Evolutionary conservation across 2,113 vertebrate genomes (phyloP), one percentile per base, ranked within the genome.

Genomic region (Ceratotherium simum): DNA sequence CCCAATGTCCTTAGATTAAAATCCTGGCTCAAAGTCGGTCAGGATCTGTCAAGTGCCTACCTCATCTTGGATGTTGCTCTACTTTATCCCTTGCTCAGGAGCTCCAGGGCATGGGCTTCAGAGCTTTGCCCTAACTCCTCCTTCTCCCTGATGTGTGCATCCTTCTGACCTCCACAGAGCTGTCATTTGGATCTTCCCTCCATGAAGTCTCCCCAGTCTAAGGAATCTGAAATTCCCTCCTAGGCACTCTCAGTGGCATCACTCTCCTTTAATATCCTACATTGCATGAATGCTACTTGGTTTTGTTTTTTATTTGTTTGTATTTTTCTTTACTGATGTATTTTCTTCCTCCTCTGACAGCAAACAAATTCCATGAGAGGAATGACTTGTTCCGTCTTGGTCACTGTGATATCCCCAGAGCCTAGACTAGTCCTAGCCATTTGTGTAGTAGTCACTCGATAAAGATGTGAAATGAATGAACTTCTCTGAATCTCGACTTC

Each of bases 51-150:
- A 7, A n/a, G 3, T 58, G 25, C 31, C 16, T 23, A 9, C 5
- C 9, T 64, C 51, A 39, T 2, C 5, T 4, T 13, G 0, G 16
- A 7, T 8, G 10, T 29, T 39, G 48, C 16, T 3, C 11, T 46
- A 67, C 14, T 46, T 60, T 87, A 11, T 39, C 72, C 69, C 48
- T 16, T 56, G n/a, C 31, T 70, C 51, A 81, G 10, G 21, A 76
- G 69, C 36, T 48, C 17, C 10, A 67, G 58, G 58, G 29, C 64
- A 72, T 0, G 1, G 36, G 39, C 21, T 88, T 27, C 10, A 48
- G 42, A n/a, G 27, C 7, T 62, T 39, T 42, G n/a, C n/a, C n/a
- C 8, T 56, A 14, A 25, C 33, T 83, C 13, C n/a, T 46, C 36
- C 13, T 60, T 65, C 39, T 33, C 14, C 20, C 60, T 58, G 20